phyloP scores from a whole-genome alignment of 2,888 invertebrate species.

The Drosophila lutescens region DNA sequence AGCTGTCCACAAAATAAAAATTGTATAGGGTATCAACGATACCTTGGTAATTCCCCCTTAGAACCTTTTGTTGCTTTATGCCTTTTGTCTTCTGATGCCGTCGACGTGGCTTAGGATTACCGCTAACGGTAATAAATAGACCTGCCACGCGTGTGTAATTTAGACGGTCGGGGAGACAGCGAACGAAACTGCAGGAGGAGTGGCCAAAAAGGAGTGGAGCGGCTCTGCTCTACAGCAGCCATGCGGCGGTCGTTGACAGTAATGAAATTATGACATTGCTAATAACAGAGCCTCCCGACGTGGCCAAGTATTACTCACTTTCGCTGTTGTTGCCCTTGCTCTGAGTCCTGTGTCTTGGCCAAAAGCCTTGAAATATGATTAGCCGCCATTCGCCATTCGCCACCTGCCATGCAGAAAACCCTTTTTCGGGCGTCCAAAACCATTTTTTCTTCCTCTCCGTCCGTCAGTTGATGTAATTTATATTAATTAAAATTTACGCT shows the following conservation, averaged over 20 bases:
- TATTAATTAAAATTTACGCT: conserved; percentile 77
- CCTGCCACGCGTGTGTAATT: conserved; percentile 76
- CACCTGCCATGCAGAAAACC: conserved; percentile 59
- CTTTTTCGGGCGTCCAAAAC: conserved; percentile 50
- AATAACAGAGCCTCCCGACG: conserved; percentile 68
- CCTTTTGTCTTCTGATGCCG: conserved; percentile 63
- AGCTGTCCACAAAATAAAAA: no score
- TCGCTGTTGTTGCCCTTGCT: neutral
- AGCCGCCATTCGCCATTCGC: conserved; percentile 70
- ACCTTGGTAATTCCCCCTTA: neutral
- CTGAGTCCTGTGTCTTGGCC: conserved; percentile 29
- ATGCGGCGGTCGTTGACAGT: conserved; percentile 68
- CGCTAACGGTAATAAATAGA: conserved; percentile 77
- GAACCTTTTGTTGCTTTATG: conserved; percentile 17
- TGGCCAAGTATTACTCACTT: conserved; percentile 29
- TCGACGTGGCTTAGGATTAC: conserved; percentile 70
- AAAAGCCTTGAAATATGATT: conserved; percentile 70
- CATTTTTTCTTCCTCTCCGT: conserved; percentile 18
- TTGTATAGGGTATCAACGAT: conserved; percentile 4
- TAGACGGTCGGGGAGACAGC: conserved; percentile 40
- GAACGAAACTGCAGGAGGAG: conserved; percentile 14
- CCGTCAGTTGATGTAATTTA: conserved; percentile 68
- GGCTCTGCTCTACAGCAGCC: conserved; percentile 6
- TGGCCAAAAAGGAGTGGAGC: conserved; percentile 13
- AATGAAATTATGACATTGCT: conserved; percentile 81